These are phyloP conservation scores for Leontocebus nigricollis DNA, from an alignment of 2,797 vertebrate species.

Conservation along the genomic window DNA sequence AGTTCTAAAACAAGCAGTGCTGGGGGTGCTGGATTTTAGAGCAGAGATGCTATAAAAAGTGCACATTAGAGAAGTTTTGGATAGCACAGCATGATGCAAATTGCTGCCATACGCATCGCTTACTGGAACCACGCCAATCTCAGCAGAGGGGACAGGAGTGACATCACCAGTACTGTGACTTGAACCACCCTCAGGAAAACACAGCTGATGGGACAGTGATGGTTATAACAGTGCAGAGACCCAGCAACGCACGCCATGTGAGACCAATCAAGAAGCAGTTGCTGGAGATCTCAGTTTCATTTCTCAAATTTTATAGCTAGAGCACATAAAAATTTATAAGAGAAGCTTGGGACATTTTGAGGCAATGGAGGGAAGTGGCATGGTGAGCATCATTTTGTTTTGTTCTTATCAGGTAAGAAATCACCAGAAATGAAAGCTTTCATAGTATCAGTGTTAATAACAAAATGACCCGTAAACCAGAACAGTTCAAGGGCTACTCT, in stretches of 20 bases:
- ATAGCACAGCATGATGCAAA: background rate
- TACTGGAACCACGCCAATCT: background rate
- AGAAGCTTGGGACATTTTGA: background rate
- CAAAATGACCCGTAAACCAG: background rate
- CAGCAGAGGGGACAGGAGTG: background rate
- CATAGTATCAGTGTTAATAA: background rate
- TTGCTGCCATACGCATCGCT: background rate
- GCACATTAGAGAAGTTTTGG: background rate
- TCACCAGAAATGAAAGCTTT: slow-evolving; percentile 17
- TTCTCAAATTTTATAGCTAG: slow-evolving; percentile 32
- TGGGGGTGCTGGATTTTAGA: background rate
- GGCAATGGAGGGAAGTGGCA: background rate
- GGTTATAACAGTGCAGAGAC: background rate
- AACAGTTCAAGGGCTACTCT: background rate
- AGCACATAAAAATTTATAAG: background rate
- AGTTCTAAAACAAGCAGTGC: background rate
- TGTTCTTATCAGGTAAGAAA: slow-evolving; percentile 11
- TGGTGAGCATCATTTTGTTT: background rate
- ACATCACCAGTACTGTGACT: background rate
- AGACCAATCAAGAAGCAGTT: background rate
- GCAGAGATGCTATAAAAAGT: background rate
- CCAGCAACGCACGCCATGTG: background rate
- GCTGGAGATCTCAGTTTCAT: background rate
- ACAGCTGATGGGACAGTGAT: background rate
- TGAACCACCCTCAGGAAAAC: background rate